These are phyloP conservation scores for Aspidoscelis tigris DNA, from an alignment of 2,113 vertebrate species.

Conservation along the genomic window DNA sequence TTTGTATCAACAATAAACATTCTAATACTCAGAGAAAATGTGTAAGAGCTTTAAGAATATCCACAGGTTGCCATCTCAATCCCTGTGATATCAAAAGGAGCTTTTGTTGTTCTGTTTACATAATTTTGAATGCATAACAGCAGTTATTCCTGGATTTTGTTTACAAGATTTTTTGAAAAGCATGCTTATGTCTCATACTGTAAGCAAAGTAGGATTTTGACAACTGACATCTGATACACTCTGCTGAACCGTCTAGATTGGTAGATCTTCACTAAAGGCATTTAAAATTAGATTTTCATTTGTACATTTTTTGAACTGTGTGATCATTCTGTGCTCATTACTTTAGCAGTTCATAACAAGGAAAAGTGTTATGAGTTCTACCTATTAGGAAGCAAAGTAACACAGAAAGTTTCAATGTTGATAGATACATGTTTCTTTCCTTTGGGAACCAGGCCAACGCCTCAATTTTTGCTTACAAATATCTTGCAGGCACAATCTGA, in stretches of 20 bases:
- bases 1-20: no score
- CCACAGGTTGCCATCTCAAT: no score
- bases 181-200: conserved; percentile 4
- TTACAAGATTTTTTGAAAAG: background rate
- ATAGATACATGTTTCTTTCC: fast-evolving
- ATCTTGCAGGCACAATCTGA: background rate
- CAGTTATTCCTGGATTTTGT: background rate
- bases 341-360: background rate
- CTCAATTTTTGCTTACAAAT: background rate
- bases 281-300: background rate
- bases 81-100: no score
- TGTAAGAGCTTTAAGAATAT: no score
- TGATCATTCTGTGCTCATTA: background rate
- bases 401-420: background rate
- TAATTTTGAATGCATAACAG: background rate
- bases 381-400: background rate
- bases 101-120: background rate
- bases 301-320: background rate
- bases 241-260: conserved; percentile 10
- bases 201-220: conserved; percentile 6
- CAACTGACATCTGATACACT: background rate
- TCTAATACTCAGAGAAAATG: no score
- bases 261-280: background rate
- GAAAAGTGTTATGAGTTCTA: background rate
- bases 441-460: background rate